Percentiles rank a stretch among this genome's conserved stretches.
Evolutionary conservation across 2,888 invertebrate genomes (phyloP).

Genomic region (Diachrysia chrysitis): DNA sequence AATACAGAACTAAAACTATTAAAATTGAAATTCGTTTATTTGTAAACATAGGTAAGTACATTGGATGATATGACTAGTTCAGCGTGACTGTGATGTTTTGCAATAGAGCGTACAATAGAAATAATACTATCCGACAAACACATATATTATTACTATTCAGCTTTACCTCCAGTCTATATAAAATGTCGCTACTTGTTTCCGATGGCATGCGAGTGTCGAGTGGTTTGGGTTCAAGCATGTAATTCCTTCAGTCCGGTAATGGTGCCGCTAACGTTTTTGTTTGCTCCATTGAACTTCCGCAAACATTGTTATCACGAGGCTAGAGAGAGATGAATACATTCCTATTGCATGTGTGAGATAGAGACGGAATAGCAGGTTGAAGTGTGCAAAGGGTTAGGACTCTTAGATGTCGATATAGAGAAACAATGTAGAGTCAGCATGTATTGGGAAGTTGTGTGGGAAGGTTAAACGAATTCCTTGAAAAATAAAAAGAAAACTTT

Average conservation of each 20-base stretch:
- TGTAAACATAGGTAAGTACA: no score
- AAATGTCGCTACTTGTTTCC: conserved; percentile 11
- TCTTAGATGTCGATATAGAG: conserved; percentile 29
- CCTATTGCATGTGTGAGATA: conserved; percentile 12
- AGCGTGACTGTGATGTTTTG: no score
- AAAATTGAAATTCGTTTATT: no score
- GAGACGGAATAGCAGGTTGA: conserved; percentile 21
- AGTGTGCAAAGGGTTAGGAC: conserved; percentile 39
- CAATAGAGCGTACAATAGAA: no score
- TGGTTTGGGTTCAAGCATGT: conserved; percentile 3
- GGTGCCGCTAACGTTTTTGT: conserved; percentile 39
- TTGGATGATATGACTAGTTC: no score
- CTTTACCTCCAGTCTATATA: not conserved
- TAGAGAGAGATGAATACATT: conserved; percentile 19
- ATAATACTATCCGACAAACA: not conserved
- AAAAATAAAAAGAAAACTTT: no score
- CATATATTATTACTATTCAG: not conserved
- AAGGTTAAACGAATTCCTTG: no score
- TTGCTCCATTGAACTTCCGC: conserved; percentile 48
- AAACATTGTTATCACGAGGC: conserved; percentile 46
- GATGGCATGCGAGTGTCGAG: not conserved
- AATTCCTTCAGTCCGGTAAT: conserved; percentile 23
- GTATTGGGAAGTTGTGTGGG: not conserved
- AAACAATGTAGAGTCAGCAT: conserved; percentile 34
- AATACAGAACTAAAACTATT: no score